phyloP scores from a whole-genome alignment of 2,113 vertebrate genomes.

The Lates calcarifer region DNA sequence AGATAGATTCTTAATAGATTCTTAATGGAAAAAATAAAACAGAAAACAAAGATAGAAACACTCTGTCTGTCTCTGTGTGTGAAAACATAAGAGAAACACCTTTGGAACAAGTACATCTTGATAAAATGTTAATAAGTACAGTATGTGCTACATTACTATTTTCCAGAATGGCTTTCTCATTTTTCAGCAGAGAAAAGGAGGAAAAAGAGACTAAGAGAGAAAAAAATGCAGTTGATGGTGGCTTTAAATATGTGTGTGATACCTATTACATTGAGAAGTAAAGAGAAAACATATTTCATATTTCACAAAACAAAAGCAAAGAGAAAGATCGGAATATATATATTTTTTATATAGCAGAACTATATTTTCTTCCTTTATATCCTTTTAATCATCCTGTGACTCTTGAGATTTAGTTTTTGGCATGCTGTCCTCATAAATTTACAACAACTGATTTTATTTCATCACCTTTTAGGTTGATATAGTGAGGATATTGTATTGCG shows the following conservation, averaged over 20 bases:
- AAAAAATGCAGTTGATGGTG: not conserved
- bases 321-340: too few species aligned
- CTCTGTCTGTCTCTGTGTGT: not conserved
- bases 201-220: not conserved
- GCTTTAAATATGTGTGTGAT: not conserved
- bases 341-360: too few species aligned
- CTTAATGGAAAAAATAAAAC: slow-evolving; percentile 25
- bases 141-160: not conserved
- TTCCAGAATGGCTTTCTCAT: not conserved
- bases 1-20: slow-evolving; percentile 24
- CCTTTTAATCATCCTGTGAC: too few species aligned
- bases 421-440: too few species aligned
- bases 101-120: slow-evolving; percentile 6
- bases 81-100: not conserved
- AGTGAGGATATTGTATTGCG: not conserved
- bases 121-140: slow-evolving; percentile 5
- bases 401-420: too few species aligned
- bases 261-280: not conserved
- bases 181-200: not conserved
- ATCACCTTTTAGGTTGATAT: too few species aligned
- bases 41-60: not conserved
- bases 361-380: too few species aligned
- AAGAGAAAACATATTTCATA: too few species aligned
- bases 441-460: too few species aligned
- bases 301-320: too few species aligned